Evolutionary conservation across 1,140 invertebrate species (phyloP), one percentile per base, ranked within the genome.

Genomic region (Zaprionus tsacasi): DNA sequence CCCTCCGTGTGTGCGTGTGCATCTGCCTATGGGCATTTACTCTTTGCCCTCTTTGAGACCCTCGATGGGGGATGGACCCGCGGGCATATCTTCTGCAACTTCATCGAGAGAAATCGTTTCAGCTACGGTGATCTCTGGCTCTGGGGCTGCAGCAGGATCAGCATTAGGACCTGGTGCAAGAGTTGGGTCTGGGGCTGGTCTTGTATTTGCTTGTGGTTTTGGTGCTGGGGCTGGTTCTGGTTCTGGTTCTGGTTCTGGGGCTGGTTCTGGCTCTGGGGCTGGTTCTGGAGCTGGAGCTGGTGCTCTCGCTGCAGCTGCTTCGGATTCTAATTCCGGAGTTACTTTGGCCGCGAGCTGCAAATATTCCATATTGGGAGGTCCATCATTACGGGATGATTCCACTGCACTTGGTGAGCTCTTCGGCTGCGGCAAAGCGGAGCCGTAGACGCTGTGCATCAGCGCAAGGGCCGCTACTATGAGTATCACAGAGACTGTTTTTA

Each of bases 391-490:
- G 21, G 2, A 1, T 21, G 21, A 2, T 21, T 21, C 21, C 21
- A 21, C 21, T 21, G 21, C 21, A 40, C 0, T 52, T 33, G 21
- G 21, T 21, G 21, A 21, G 1, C 57, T 17, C 10, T 35, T 25
- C 0, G 58, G 35, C 7, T 3, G 27, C 2, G 64, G 64, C 55
- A 65, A n/a, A 6, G 54, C 30, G 3, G 13, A 61, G 13, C 77
- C 81, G 48, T 75, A 71, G 50, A 65, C 74, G 38, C 74, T 68
- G 63, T 81, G 78, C 45, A 85, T 60, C 70, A 85, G 43, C 10
- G 65, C 74, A 43, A 85, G 64, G 3, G 82, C 17, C 0, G 66
- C 78, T 52, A 81, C 81, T 85, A 81, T 35, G n/a, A 86, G 15
- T 58, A 85, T 50, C 0, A 78, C 33, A 12, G 55, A 65, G 64